These are phyloP conservation scores for Megathymus violae DNA, from an alignment of 1,140 invertebrate species.

Conservation along the genomic window DNA sequence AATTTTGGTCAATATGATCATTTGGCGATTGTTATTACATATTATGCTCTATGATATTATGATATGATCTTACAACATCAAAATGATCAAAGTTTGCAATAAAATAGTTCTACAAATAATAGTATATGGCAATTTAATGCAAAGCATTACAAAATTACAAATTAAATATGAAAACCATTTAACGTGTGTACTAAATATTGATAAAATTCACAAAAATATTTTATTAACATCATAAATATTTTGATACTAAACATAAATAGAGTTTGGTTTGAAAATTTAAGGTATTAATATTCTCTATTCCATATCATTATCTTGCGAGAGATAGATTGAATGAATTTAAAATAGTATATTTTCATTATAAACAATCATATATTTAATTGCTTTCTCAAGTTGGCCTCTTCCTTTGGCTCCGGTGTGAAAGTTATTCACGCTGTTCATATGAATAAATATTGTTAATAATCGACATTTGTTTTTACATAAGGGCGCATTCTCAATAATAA, in stretches of 20 bases:
- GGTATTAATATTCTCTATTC: not conserved
- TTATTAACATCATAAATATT: no score
- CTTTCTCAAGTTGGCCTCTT: not conserved
- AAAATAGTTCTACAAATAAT: no score
- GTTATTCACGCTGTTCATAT: not conserved
- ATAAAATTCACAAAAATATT: no score
- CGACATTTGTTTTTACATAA: not conserved
- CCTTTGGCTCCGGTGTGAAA: not conserved
- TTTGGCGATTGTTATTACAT: no score
- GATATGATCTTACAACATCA: no score
- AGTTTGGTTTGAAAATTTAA: not conserved
- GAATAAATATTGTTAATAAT: constrained; percentile 1
- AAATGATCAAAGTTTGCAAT: no score
- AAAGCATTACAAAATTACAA: no score
- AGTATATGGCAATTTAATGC: no score
- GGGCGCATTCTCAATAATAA: not conserved
- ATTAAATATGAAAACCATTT: no score
- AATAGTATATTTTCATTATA: not conserved
- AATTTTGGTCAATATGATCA: no score
- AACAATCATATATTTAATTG: not conserved
- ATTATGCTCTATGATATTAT: no score
- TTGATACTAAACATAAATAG: not conserved
- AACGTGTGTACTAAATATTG: no score
- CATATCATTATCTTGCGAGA: not conserved
- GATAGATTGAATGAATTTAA: not conserved